Evolutionary conservation across 2,888 invertebrate genomes (phyloP), one percentile per base, ranked within the genome.

Genomic region (Pandemis cinnamomeana): DNA sequence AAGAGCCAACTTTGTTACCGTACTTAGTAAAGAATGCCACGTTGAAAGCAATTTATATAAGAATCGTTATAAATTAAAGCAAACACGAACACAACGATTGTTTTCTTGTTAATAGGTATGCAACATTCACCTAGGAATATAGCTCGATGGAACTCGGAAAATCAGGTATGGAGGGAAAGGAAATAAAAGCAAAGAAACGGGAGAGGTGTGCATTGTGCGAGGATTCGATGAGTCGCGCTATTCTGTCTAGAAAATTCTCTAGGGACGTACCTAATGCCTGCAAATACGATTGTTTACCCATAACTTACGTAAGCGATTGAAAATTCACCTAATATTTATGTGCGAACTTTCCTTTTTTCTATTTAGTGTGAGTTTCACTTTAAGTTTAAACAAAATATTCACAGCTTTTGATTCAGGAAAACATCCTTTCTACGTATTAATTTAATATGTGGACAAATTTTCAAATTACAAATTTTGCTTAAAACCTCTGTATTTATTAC

Each of bases 1-100:
- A 81, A 82, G 78, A 83, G 80, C 84, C 83, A 89, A 88, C 86
- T 89, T 87, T 84, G 81, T 85, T 86, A 81, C 79, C 72, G 76
- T 78, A 78, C 27, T 60, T 66, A 58, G 60, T 64, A 78, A 78
- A 75, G 69, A 73, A 62, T 51, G 64, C 27, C 13, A 15, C 27
- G 55, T 11, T 27, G 58, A 27, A 8, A 58, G 27, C 1, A 20
- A 55, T 58, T 20, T 27, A 27, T 10, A 58, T 11, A 11, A 58
- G 27, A 27, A 58, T 20, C 20, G 53, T 11, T 20, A 27, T 5
- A 27, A 11, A 58, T 58, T 10, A 27, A 58, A 58, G 20, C 5
- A 58, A 58, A 27, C 27, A 58, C 58, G 5, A 58, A 11, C 27
- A 58, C 58, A 11, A 58, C 11, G 11, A 58, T 58, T 58, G 10